These are phyloP conservation scores for Cyclopterus lumpus DNA, from an alignment of 2,797 vertebrate species.

Conservation along the genomic window DNA sequence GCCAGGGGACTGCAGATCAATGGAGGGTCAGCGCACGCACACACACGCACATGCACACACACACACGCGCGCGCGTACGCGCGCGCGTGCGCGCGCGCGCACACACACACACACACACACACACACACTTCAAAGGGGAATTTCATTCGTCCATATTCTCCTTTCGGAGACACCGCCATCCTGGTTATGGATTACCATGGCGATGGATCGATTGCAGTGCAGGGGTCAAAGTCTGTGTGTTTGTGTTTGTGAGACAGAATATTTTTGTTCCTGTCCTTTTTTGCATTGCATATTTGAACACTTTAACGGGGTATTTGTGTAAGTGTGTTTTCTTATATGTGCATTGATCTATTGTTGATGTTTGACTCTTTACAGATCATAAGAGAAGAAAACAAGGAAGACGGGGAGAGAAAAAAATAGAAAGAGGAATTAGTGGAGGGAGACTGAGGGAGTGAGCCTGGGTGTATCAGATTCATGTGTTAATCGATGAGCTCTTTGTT, in stretches of 20 bases:
- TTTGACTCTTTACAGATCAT: constrained; percentile 4
- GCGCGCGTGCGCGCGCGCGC: constrained; percentile 22
- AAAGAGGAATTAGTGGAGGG: constrained; percentile 42
- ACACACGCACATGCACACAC: constrained; percentile 17
- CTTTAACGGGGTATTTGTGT: background rate
- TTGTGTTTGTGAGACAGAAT: background rate
- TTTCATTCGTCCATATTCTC: constrained; percentile 79
- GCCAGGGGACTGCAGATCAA: constrained; percentile 69
- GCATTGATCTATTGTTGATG: constrained; percentile 15
- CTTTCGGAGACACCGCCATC: constrained; percentile 60
- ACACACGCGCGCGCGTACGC: constrained; percentile 38
- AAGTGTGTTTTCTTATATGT: constrained; percentile 10
- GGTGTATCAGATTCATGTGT: constrained; percentile 67
- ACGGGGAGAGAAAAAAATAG: background rate
- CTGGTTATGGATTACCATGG: constrained; percentile 66
- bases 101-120: constrained; percentile 28
- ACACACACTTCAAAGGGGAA: constrained; percentile 59
- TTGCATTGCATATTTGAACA: background rate
- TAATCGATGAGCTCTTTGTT: constrained; percentile 76
- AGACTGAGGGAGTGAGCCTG: constrained; percentile 37
- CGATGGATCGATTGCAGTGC: constrained; percentile 48
- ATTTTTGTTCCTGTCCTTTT: constrained; percentile 29
- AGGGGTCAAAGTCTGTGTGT: constrained; percentile 50
- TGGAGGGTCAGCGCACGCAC: constrained; percentile 51
- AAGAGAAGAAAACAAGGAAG: constrained; percentile 3